Evolutionary conservation across 2,888 invertebrate species (phyloP).

Genomic region (Synanthedon tipuliformis): DNA sequence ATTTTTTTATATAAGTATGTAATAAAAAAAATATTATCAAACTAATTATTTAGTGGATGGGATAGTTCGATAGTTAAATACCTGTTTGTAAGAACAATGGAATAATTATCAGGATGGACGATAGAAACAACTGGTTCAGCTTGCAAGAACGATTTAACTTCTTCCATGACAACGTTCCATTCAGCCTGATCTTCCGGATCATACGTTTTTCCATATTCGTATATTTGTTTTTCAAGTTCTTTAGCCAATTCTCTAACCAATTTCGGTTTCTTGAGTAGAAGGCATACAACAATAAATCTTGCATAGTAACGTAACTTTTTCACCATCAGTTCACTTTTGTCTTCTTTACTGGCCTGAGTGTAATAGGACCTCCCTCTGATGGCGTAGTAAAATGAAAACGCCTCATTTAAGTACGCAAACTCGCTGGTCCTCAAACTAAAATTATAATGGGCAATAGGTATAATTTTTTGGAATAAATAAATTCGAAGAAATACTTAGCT

Average conservation of each 20-base stretch:
- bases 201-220: constrained; percentile 94
- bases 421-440: constrained; percentile 93
- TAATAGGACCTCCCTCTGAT: constrained; percentile 95
- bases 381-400: constrained; percentile 95
- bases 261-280: constrained; percentile 92
- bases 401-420: constrained; percentile 95
- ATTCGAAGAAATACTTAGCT: too few relatives aligned
- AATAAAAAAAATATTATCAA: too few relatives aligned
- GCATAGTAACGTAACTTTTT: constrained; percentile 96
- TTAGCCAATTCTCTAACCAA: constrained; percentile 90
- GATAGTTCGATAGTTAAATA: constrained; percentile 20
- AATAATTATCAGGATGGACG: constrained; percentile 86
- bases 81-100: constrained; percentile 90
- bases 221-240: constrained; percentile 93
- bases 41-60: too few relatives aligned
- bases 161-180: constrained; percentile 94
- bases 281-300: constrained; percentile 94
- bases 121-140: constrained; percentile 92
- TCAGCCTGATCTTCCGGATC: constrained; percentile 97
- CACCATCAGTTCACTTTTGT: constrained; percentile 95
- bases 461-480: neutral
- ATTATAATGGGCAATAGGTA: constrained; percentile 1
- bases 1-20: too few relatives aligned
- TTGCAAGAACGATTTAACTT: constrained; percentile 94
- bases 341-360: constrained; percentile 92